Evolutionary conservation across 2,888 invertebrate genomes (phyloP).

Genomic region (Hymenopus coronatus): DNA sequence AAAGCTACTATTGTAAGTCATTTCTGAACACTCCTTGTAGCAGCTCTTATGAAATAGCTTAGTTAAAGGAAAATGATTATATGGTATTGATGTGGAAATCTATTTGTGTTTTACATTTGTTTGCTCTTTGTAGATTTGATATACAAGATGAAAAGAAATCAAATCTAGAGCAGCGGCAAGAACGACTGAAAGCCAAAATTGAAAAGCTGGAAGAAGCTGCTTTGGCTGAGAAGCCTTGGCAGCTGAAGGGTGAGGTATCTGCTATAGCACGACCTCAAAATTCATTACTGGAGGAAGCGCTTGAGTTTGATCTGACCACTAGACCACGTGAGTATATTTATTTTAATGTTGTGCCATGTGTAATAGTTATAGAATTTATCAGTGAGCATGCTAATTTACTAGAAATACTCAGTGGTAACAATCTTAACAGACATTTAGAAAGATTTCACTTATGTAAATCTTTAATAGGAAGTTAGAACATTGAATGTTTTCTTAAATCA

Average conservation of each 20-base stretch:
- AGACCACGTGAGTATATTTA: conserved; percentile 56
- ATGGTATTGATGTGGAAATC: too few relatives aligned
- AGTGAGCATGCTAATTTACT: not conserved
- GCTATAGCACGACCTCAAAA: conserved; percentile 81
- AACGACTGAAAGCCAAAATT: conserved; percentile 66
- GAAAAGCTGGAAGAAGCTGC: conserved; percentile 68
- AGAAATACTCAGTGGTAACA: not conserved
- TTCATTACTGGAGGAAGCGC: conserved; percentile 85
- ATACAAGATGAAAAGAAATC: conserved; percentile 50
- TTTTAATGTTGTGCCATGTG: not conserved
- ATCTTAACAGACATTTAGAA: not conserved
- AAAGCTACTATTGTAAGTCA: too few relatives aligned
- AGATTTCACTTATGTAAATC: too few relatives aligned
- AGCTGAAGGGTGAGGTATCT: conserved; percentile 84
- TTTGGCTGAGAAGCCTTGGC: conserved; percentile 87
- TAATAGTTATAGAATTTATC: not conserved
- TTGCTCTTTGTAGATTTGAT: not conserved
- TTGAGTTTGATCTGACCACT: conserved; percentile 83
- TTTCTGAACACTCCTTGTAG: too few relatives aligned
- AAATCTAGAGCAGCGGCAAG: conserved; percentile 71
- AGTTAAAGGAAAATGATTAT: too few relatives aligned
- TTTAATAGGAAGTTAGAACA: too few relatives aligned
- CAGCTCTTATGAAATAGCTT: too few relatives aligned
- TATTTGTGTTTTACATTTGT: not conserved
- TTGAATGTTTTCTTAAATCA: too few relatives aligned